These are phyloP conservation scores for Ceuthmochares aereus DNA, from an alignment of 2,113 vertebrate species.

Conservation along the genomic window DNA sequence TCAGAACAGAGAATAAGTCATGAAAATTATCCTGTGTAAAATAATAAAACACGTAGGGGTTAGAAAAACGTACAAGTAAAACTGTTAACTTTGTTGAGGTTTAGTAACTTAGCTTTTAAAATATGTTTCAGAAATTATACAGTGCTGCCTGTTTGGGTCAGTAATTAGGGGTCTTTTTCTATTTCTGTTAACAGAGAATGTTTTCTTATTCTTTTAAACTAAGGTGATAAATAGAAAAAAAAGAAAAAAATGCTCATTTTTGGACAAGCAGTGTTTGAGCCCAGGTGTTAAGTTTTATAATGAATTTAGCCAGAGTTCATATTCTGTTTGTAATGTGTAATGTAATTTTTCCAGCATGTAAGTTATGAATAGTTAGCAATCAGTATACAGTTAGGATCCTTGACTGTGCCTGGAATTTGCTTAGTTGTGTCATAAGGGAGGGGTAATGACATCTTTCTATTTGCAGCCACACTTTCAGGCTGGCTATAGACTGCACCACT, in stretches of 20 bases:
- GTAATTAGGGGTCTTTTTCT: background rate
- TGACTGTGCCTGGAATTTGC: background rate
- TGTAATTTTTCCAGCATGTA: background rate
- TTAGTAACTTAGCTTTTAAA: slow-evolving; percentile 6
- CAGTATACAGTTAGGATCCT: background rate
- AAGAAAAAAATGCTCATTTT: background rate
- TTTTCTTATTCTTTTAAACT: slow-evolving; percentile 1
- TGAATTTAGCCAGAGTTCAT: background rate
- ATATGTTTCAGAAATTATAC: slow-evolving; percentile 24
- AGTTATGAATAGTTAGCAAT: background rate
- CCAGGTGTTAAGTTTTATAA: background rate
- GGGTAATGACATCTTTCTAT: background rate
- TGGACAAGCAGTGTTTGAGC: background rate
- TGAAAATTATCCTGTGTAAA: background rate
- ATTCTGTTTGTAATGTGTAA: background rate
- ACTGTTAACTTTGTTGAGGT: slow-evolving; percentile 24
- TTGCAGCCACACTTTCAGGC: background rate
- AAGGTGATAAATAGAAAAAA: background rate
- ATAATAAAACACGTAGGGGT: background rate
- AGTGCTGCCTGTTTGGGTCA: background rate
- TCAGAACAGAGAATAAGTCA: background rate
- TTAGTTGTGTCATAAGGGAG: background rate
- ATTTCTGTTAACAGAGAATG: background rate
- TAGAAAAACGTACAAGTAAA: slow-evolving; percentile 18
- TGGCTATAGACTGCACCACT: background rate